Percentiles rank a stretch among this genome's conserved stretches.
These are phyloP conservation scores for Agrotis clavis DNA, from an alignment of 2,888 invertebrate species.

Conservation along the genomic window DNA sequence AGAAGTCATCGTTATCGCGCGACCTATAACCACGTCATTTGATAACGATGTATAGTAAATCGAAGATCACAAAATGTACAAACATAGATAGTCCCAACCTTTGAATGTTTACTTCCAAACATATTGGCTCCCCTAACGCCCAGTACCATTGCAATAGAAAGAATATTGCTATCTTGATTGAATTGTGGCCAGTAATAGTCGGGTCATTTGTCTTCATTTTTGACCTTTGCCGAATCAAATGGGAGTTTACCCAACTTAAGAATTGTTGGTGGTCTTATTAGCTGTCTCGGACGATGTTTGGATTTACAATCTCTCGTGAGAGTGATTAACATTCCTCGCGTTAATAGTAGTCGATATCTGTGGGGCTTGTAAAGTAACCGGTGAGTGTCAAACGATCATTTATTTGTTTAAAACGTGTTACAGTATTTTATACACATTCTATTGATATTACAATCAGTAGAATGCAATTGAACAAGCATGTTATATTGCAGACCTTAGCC, in stretches of 20 bases:
- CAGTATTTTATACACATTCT: slow-evolving; percentile 17
- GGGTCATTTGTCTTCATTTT: slow-evolving; percentile 62
- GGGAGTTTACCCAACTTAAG: slow-evolving; percentile 39
- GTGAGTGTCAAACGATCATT: slow-evolving; percentile 38
- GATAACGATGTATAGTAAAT: slow-evolving; percentile 50
- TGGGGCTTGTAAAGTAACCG: slow-evolving; percentile 8
- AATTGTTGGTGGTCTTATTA: slow-evolving; percentile 31
- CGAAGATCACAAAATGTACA: slow-evolving; percentile 35
- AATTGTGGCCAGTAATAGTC: slow-evolving; percentile 52
- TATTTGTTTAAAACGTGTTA: slow-evolving; percentile 37
- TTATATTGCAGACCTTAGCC: slow-evolving; percentile 10
- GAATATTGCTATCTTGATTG: slow-evolving; percentile 56
- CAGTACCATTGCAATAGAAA: slow-evolving; percentile 38
- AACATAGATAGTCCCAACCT: slow-evolving; percentile 21
- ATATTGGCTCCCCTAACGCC: slow-evolving; percentile 22
- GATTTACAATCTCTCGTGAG: slow-evolving; percentile 6
- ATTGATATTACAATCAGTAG: slow-evolving; percentile 30
- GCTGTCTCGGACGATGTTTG: slow-evolving; percentile 20
- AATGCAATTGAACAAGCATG: slow-evolving; percentile 15
- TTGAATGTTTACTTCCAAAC: slow-evolving; percentile 41
- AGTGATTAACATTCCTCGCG: slow-evolving; percentile 15
- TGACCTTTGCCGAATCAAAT: slow-evolving; percentile 47
- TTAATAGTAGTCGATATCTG: slow-evolving; percentile 20
- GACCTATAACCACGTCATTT: slow-evolving; percentile 48
- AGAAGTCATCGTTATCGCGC: slow-evolving; percentile 50